These are phyloP conservation scores for Aurelia aurita complex sp. Pacific DNA, from an alignment of 30 jellyfish, hydroid and myxozoan species.

Conservation along the genomic window DNA sequence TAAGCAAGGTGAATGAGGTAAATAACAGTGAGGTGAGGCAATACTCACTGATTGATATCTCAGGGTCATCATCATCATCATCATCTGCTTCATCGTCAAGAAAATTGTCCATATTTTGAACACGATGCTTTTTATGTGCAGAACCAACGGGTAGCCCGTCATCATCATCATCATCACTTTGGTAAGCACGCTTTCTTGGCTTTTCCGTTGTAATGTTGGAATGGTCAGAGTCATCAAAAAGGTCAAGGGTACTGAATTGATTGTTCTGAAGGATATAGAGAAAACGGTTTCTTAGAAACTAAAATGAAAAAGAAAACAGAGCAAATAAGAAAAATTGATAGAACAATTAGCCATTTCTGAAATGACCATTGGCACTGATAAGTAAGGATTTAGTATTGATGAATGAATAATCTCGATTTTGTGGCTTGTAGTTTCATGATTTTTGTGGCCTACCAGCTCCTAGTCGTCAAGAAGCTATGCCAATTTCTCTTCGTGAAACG, in stretches of 20 bases:
- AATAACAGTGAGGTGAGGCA: too few relatives aligned
- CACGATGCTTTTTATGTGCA: conserved; percentile 81
- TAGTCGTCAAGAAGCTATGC: too few relatives aligned
- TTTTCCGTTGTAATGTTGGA: conserved; percentile 6
- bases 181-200: conserved; percentile 15
- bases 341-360: too few relatives aligned
- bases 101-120: conserved; percentile 80
- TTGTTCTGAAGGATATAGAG: conserved; percentile 2
- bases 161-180: conserved; percentile 66
- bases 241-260: conserved; percentile 13
- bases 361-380: too few relatives aligned
- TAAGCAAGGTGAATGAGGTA: too few relatives aligned
- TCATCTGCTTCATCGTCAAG: conserved; percentile 91
- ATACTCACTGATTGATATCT: conserved; percentile 80
- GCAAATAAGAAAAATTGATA: too few relatives aligned
- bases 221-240: conserved; percentile 43
- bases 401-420: too few relatives aligned
- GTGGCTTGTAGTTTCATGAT: too few relatives aligned
- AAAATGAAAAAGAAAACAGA: too few relatives aligned
- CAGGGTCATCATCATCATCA: conserved; percentile 89
- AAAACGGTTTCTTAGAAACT: not conserved
- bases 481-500: too few relatives aligned
- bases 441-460: too few relatives aligned
- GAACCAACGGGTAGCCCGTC: conserved; percentile 67
- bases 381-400: too few relatives aligned